Conservation (phyloP, 1,140 invertebrate species). For the Brachionus sp. region DNA sequence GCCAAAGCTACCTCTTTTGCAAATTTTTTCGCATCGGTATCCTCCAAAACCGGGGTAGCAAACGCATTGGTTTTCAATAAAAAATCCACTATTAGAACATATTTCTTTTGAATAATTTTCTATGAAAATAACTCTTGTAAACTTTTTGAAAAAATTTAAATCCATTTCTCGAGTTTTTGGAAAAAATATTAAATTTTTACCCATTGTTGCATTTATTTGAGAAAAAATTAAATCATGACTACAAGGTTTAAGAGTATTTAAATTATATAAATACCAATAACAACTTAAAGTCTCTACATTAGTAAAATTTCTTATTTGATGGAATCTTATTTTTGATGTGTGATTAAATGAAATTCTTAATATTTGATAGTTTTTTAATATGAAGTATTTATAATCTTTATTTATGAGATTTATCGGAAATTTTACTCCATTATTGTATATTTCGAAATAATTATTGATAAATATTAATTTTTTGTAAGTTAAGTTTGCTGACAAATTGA, state of each 20-base stretch:
- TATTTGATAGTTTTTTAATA: background rate
- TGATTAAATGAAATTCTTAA: background rate
- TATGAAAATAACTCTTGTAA: background rate
- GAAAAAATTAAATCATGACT: background rate
- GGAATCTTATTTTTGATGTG: background rate
- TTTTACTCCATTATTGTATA: background rate
- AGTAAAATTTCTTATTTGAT: background rate
- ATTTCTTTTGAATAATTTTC: background rate
- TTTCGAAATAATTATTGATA: conserved; percentile 27
- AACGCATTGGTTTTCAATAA: background rate
- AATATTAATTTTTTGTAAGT: conserved; percentile 17
- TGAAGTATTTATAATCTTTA: background rate
- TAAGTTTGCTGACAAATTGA: background rate
- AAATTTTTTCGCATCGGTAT: background rate
- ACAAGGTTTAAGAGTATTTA: background rate
- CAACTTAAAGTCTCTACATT: background rate
- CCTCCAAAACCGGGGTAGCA: conserved; percentile 12
- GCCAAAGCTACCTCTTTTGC: background rate
- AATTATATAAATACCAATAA: conserved; percentile 17
- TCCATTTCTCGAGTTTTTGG: conserved; percentile 9
- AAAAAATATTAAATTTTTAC: conserved; percentile 11
- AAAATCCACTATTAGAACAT: background rate
- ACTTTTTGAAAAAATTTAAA: conserved; percentile 36
- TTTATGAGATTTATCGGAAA: conserved; percentile 19
- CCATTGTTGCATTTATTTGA: background rate